These are phyloP conservation scores for Panurus biarmicus DNA, from an alignment of 2,113 vertebrate species.

Conservation along the genomic window DNA sequence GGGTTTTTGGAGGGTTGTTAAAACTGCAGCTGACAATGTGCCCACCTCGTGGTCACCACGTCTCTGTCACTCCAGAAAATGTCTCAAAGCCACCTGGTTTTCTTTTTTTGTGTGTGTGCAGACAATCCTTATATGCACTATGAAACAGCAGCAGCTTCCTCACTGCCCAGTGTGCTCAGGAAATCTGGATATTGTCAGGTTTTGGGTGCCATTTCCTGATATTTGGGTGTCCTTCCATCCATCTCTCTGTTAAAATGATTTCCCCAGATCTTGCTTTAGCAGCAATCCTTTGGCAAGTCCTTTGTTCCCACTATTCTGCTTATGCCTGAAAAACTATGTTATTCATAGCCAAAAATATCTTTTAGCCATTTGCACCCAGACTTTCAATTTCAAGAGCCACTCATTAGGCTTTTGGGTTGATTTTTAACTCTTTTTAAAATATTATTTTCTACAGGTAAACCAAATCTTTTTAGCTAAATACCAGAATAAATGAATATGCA, in stretches of 20 bases:
- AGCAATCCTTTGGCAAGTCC: background rate
- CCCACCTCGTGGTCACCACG: background rate
- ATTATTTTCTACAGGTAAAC: background rate
- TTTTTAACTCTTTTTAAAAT: background rate
- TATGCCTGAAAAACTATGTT: background rate
- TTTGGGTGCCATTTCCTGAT: background rate
- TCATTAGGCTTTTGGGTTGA: background rate
- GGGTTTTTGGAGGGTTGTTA: background rate
- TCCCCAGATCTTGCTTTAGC: background rate
- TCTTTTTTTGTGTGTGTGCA: background rate
- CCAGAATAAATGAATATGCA: slow-evolving; percentile 19
- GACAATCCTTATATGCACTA: accelerated
- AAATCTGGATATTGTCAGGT: background rate
- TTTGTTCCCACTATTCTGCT: background rate
- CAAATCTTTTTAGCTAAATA: background rate
- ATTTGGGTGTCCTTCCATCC: background rate
- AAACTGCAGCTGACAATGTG: background rate
- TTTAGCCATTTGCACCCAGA: background rate
- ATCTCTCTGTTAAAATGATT: background rate
- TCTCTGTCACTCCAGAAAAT: background rate
- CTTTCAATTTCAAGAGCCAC: background rate
- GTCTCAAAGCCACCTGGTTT: background rate
- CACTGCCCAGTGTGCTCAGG: background rate
- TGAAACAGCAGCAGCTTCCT: background rate
- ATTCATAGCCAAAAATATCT: background rate